phyloP scores from a whole-genome alignment of 1,140 invertebrate species.

The Grapholita molesta region DNA sequence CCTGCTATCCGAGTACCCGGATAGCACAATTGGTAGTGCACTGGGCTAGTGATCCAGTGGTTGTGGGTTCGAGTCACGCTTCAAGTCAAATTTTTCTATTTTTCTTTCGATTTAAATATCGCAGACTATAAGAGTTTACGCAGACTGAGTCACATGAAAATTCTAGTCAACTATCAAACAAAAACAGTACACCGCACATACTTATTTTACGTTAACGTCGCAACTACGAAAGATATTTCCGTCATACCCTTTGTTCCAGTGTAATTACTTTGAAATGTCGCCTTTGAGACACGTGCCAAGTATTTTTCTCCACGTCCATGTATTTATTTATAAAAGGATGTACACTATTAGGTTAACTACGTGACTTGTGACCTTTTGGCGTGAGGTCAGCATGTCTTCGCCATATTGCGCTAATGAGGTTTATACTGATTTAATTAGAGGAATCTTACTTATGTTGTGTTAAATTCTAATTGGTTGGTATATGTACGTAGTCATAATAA shows the following conservation, averaged over 20 bases:
- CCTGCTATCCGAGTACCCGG: no score
- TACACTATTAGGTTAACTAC: no score
- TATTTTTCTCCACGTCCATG: neutral
- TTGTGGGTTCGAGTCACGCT: no score
- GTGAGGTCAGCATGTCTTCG: neutral
- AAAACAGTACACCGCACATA: neutral
- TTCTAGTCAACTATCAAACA: neutral
- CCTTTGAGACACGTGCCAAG: neutral
- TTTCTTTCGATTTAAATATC: no score
- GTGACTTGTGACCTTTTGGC: neutral
- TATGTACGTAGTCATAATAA: neutral
- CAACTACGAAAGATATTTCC: neutral
- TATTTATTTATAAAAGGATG: neutral
- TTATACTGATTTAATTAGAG: neutral
- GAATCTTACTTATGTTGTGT: neutral
- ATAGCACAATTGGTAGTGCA: no score
- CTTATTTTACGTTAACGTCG: neutral
- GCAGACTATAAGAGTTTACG: no score
- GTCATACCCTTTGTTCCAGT: neutral
- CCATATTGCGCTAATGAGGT: neutral
- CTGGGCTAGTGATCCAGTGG: no score
- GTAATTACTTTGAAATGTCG: neutral
- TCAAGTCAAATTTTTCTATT: no score
- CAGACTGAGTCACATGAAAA: no score
- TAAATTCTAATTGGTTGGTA: neutral